Percentiles rank a stretch among this genome's conserved stretches.
Evolutionary conservation across 2,888 invertebrate genomes (phyloP).

Genomic region (Bellardia bayeri): DNA sequence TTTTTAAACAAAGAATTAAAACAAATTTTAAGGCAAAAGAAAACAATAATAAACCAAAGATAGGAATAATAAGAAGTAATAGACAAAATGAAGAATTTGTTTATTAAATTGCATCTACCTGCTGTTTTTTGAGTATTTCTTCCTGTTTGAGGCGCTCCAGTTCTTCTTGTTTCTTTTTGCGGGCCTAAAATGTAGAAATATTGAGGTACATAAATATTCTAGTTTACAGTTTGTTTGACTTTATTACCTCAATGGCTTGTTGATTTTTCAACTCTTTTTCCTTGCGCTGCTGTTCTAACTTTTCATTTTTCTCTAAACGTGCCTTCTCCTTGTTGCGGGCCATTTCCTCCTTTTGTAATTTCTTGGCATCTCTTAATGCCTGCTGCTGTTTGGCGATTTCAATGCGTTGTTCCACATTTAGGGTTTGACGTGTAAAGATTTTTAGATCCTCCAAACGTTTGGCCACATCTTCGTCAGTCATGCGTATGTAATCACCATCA

Average conservation of each 20-base stretch:
- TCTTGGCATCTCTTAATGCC: slow-evolving; percentile 90
- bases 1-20: slow-evolving; percentile 32
- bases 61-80: slow-evolving; percentile 5
- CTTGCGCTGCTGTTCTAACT: slow-evolving; percentile 92
- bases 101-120: slow-evolving; percentile 86
- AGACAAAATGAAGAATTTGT: neutral
- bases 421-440: slow-evolving; percentile 87
- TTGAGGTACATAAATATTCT: neutral
- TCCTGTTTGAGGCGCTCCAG: slow-evolving; percentile 92
- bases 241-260: slow-evolving; percentile 92
- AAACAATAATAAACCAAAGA: slow-evolving; percentile 36
- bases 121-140: slow-evolving; percentile 93
- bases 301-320: slow-evolving; percentile 89
- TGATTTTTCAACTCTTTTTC: slow-evolving; percentile 93
- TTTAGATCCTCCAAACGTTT: slow-evolving; percentile 89
- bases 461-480: slow-evolving; percentile 92
- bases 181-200: slow-evolving; percentile 87
- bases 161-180: slow-evolving; percentile 93
- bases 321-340: slow-evolving; percentile 86
- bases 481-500: slow-evolving; percentile 90
- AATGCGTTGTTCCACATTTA: slow-evolving; percentile 90
- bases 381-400: slow-evolving; percentile 90
- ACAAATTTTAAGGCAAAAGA: slow-evolving; percentile 26
- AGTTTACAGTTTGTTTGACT: slow-evolving; percentile 75
- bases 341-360: slow-evolving; percentile 88